A percentile compares a stretch with the other conserved stretches of the same genome.
Evolutionary conservation across 2,888 invertebrate genomes (phyloP).

Genomic region (Gisinianus flammeolus): DNA sequence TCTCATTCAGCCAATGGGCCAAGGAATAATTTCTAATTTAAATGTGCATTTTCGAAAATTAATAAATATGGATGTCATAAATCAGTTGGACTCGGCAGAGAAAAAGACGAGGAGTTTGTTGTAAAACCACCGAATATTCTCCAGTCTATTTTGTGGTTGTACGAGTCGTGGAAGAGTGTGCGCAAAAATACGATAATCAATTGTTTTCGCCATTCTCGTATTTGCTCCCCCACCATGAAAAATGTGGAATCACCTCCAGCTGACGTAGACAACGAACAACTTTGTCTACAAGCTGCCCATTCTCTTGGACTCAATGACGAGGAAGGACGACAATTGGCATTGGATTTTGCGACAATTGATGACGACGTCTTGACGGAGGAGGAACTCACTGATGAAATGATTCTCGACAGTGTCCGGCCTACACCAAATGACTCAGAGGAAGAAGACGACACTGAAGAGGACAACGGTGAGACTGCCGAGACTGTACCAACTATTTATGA

Average conservation of each 20-base stretch:
- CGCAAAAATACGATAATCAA: not conserved
- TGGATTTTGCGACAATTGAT: not conserved
- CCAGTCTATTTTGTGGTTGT: not conserved
- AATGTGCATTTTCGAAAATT: not conserved
- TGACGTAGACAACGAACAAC: not conserved
- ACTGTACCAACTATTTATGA: too few species aligned
- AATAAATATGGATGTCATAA: not conserved
- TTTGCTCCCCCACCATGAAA: not conserved
- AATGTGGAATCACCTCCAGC: too few species aligned
- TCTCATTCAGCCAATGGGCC: not conserved
- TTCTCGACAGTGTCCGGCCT: too few species aligned
- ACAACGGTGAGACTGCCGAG: too few species aligned
- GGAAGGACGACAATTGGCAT: not conserved
- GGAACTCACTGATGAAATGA: not conserved
- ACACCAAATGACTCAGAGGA: too few species aligned
- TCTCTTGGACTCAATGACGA: not conserved
- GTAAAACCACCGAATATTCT: not conserved
- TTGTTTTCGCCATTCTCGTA: not conserved
- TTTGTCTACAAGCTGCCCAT: not conserved
- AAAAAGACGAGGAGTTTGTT: not conserved
- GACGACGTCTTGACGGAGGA: not conserved
- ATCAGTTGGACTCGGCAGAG: not conserved
- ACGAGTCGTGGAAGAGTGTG: not conserved
- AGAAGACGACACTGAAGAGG: too few species aligned
- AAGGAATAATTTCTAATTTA: not conserved